Evolutionary conservation across 2,888 invertebrate species (phyloP).

Genomic region (Nomada ferruginata): DNA sequence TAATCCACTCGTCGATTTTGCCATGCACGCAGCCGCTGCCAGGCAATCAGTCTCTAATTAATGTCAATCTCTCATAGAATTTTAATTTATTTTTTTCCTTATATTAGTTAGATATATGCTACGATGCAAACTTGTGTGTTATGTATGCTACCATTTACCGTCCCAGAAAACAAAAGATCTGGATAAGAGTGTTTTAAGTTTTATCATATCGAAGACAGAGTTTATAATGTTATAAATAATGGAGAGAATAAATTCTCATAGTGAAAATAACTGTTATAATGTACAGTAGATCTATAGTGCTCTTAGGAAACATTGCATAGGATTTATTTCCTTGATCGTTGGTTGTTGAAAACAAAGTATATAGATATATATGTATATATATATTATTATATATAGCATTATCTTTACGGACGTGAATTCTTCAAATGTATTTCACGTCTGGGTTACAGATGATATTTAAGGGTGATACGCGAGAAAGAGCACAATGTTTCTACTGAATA

Average conservation of each 20-base stretch:
- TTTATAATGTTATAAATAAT: slow-evolving; percentile 75
- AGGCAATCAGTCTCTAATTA: slow-evolving; percentile 82
- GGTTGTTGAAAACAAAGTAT: slow-evolving; percentile 57
- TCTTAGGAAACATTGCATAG: slow-evolving; percentile 45
- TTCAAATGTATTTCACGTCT: slow-evolving; percentile 41
- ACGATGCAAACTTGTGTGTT: slow-evolving; percentile 60
- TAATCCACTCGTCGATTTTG: slow-evolving; percentile 80
- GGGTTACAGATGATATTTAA: slow-evolving; percentile 46
- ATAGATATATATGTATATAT: slow-evolving; percentile 47
- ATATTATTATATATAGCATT: slow-evolving; percentile 58
- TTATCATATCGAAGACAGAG: slow-evolving; percentile 71
- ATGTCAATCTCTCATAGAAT: slow-evolving; percentile 77
- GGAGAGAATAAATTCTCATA: slow-evolving; percentile 69
- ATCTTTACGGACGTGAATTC: slow-evolving; percentile 47
- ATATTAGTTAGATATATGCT: slow-evolving; percentile 62
- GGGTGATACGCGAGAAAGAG: slow-evolving; percentile 49
- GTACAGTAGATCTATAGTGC: slow-evolving; percentile 60
- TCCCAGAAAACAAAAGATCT: slow-evolving; percentile 77
- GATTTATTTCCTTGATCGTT: slow-evolving; percentile 57
- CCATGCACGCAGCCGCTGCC: slow-evolving; percentile 79
- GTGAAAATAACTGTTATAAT: slow-evolving; percentile 64
- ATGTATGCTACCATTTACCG: slow-evolving; percentile 59
- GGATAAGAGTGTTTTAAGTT: slow-evolving; percentile 74
- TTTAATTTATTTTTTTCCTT: slow-evolving; percentile 81
- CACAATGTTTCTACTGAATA: slow-evolving; percentile 66